phyloP scores from a whole-genome alignment of 2,113 vertebrate species.

The Aphelocoma coerulescens region DNA sequence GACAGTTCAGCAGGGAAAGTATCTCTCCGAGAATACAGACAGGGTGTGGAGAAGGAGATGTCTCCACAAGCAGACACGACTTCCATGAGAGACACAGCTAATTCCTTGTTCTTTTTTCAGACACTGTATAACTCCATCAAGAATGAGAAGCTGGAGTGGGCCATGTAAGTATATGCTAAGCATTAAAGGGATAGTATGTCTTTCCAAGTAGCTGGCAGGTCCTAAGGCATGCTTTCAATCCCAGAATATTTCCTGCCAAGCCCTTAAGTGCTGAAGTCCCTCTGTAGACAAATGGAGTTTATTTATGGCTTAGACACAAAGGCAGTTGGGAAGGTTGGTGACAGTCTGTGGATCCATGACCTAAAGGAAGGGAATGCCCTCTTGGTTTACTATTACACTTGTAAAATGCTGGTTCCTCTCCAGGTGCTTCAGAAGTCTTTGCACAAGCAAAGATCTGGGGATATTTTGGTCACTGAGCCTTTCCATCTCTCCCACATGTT shows the following conservation, averaged over 20 bases:
- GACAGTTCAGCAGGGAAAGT: neutral
- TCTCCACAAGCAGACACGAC: neutral
- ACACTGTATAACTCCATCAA: slow-evolving; percentile 96
- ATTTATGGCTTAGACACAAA: neutral
- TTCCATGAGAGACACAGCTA: neutral
- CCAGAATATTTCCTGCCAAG: neutral
- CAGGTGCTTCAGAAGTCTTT: neutral
- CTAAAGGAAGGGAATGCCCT: neutral
- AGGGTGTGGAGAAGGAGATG: neutral
- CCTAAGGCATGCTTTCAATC: neutral
- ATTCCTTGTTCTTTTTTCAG: slow-evolving; percentile 69
- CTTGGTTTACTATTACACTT: neutral
- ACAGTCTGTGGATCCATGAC: neutral
- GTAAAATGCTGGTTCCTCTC: neutral
- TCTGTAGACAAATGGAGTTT: neutral
- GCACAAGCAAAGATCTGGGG: neutral
- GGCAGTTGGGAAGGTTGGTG: neutral
- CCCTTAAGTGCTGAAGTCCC: neutral
- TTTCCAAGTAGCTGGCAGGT: neutral
- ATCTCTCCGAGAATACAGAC: neutral
- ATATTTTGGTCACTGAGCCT: neutral
- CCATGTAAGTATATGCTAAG: slow-evolving; percentile 86
- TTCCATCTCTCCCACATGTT: neutral
- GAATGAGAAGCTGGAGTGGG: slow-evolving; percentile 98
- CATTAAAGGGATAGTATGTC: neutral